Conservation (phyloP, 2,113 vertebrate species). For the Galemys pyrenaicus region DNA sequence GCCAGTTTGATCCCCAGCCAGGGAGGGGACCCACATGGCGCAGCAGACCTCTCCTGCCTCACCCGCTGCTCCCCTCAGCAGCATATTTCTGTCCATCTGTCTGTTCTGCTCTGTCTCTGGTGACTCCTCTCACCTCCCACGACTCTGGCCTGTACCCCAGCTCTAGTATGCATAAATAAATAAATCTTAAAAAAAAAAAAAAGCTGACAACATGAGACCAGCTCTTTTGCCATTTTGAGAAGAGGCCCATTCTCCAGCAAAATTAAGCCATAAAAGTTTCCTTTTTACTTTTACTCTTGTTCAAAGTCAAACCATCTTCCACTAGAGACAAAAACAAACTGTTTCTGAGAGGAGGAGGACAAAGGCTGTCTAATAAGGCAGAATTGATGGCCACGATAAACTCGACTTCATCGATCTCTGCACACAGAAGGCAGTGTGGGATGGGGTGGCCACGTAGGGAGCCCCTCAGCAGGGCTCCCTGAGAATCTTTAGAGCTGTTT, state of each 20-base stretch:
- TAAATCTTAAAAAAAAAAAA: too few relatives aligned
- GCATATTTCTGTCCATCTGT: too few relatives aligned
- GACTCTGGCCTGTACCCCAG: too few relatives aligned
- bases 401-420: constrained; percentile 30
- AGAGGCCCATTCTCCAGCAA: constrained; percentile 56
- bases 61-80: too few relatives aligned
- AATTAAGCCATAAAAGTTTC: constrained; percentile 63
- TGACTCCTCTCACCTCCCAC: too few relatives aligned
- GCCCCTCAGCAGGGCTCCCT: neutral
- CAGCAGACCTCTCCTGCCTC: too few relatives aligned
- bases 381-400: constrained; percentile 65
- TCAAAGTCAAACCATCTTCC: constrained; percentile 68
- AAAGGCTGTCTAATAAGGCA: constrained; percentile 48
- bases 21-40: too few relatives aligned
- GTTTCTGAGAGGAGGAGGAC: constrained; percentile 36
- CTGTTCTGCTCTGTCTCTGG: too few relatives aligned
- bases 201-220: neutral
- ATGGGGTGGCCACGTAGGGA: neutral
- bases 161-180: too few relatives aligned
- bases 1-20: too few relatives aligned
- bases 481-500: neutral
- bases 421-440: neutral
- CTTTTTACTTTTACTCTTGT: constrained; percentile 63
- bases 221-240: constrained; percentile 33
- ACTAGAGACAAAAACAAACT: constrained; percentile 55